Base-by-base conservation (phyloP, 2,888 invertebrate genomes). In the Serripes groenlandicus region DNA sequence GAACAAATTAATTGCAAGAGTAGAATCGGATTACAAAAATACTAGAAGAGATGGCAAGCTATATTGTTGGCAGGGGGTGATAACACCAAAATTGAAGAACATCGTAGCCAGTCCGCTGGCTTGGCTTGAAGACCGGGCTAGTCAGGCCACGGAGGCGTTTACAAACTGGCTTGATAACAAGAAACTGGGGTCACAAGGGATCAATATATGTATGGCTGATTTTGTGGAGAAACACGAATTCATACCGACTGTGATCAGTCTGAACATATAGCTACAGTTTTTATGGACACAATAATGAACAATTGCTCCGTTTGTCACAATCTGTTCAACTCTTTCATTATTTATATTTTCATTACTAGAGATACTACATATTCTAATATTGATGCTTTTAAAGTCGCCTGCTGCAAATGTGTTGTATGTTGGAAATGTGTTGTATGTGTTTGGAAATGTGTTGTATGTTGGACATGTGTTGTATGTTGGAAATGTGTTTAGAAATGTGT, bases 121-220 rank as follows among this genome's bases (percentile, higher is more conserved):
- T 0, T 90, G 84, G 42, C 97, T 95, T 75, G 93, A 94, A 83
- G 88, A 90, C 23, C 92, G 92, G 54, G 95, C 94, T 1, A 83
- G 90, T 5, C 93, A 94, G 7, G 92, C 92, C 42, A 94, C 94
- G 70, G 76, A 64, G 26, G 91, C 88, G 11, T 83, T 95, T 34
- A 87, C 93, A 66, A 89, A 94, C 71, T 95, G 95, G 95, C 79
- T 95, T 34, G 83, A 90, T 32, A 49, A 35, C 21, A 94, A 94
- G 81, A 76, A 79, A 7, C 87, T 92, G 5, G 93, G 93, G 1
- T 75, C 89, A 5, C 88, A 91, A 23, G 96, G 96, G 4, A 95
- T 97, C 42, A 98, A 98, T 92, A 96, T 98, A 0, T 96, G 97
- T 80, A 97, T 97, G n/a, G 96, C 96, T 0, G 98, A 98, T 95